A percentile compares a stretch with the other conserved stretches of the same genome.
These are phyloP conservation scores for Etheostoma perlongum DNA, from an alignment of 2,797 vertebrate genomes.

Conservation along the genomic window DNA sequence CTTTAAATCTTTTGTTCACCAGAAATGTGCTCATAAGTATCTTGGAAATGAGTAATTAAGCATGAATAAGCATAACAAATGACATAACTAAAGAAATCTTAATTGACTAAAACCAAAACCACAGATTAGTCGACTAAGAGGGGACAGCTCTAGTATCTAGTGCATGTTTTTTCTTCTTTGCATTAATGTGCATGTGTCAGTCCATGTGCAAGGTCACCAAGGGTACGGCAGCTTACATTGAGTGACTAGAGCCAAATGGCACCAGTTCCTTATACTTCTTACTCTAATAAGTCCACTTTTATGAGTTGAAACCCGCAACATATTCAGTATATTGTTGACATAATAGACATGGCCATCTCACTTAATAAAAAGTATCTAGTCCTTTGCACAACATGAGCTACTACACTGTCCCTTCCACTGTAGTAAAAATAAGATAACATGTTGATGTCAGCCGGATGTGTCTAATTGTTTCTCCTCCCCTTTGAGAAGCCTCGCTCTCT, in stretches of 20 bases:
- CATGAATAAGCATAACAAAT: too few species aligned
- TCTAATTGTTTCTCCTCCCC: background rate
- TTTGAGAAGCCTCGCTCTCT: background rate
- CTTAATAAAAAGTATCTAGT: conserved; percentile 1
- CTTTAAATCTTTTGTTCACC: too few species aligned
- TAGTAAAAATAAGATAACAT: conserved; percentile 10
- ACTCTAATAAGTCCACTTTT: background rate
- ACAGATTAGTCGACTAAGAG: too few species aligned
- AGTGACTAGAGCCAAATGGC: background rate
- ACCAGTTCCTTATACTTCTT: background rate
- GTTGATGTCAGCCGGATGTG: background rate
- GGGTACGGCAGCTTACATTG: background rate
- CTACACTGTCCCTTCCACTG: background rate
- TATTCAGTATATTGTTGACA: background rate
- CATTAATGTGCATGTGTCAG: conserved; percentile 1
- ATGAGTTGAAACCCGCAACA: background rate
- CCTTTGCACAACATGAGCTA: background rate
- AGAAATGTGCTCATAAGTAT: too few species aligned
- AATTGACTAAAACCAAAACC: too few species aligned
- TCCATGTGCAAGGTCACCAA: background rate
- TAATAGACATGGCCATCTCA: conserved; percentile 1
- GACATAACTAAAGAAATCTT: too few species aligned
- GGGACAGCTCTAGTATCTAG: background rate
- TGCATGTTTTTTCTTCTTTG: conserved; percentile 1
- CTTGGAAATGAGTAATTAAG: too few species aligned